Percentiles rank a stretch among this genome's conserved stretches.
These are phyloP conservation scores for Pemphigus obesinymphae DNA, from an alignment of 1,140 invertebrate species.

Conservation along the genomic window DNA sequence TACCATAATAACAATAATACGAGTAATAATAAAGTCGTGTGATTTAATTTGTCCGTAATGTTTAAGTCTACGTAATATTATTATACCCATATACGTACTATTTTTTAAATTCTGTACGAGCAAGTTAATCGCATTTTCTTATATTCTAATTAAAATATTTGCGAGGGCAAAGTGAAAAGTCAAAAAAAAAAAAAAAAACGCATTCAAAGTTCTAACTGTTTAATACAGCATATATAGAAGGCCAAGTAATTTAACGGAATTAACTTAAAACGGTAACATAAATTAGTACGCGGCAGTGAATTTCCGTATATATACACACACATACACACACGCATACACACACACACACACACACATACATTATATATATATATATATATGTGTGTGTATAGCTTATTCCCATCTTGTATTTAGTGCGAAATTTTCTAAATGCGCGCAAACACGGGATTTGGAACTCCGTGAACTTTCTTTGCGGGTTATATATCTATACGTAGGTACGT, in stretches of 20 bases:
- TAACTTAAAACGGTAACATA: constrained; percentile 7
- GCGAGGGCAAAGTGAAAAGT: not conserved
- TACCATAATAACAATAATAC: too few relatives aligned
- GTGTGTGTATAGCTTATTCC: not conserved
- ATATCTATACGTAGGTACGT: too few relatives aligned
- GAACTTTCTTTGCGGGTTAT: not conserved
- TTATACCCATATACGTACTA: too few relatives aligned
- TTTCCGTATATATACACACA: too few relatives aligned
- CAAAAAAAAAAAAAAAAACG: not conserved
- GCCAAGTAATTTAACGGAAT: constrained; percentile 13
- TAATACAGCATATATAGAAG: not conserved
- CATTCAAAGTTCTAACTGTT: not conserved
- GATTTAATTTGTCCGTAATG: too few relatives aligned
- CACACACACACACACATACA: too few relatives aligned
- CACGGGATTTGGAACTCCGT: not conserved
- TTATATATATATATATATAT: too few relatives aligned
- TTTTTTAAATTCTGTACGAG: too few relatives aligned
- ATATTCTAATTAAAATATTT: not conserved
- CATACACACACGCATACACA: too few relatives aligned
- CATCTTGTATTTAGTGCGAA: not conserved
- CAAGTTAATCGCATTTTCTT: not conserved
- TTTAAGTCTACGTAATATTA: too few relatives aligned
- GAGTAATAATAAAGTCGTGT: too few relatives aligned
- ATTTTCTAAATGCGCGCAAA: not conserved
- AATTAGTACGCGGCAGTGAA: not conserved